Evolutionary conservation across 2,888 invertebrate genomes (phyloP).

Genomic region (Aphrophora alni): DNA sequence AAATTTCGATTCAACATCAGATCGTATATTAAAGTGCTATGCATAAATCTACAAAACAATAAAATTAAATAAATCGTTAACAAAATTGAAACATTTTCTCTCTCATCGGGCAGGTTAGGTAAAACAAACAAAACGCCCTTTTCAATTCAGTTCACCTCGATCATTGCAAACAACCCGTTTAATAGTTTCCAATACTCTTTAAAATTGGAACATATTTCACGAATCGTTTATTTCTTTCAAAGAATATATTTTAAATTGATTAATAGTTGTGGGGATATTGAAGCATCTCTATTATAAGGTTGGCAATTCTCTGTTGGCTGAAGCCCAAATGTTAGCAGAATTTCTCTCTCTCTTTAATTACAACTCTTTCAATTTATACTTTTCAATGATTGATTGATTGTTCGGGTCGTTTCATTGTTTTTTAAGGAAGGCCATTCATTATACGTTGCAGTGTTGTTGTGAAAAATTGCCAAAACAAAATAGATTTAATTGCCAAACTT

Average conservation of each 20-base stretch:
- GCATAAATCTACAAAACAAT: no score
- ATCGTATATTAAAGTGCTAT: no score
- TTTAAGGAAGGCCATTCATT: background rate
- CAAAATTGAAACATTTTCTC: no score
- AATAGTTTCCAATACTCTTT: background rate
- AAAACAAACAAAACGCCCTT: no score
- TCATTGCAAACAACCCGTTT: no score
- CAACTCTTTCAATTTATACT: slow-evolving; percentile 3
- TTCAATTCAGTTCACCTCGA: no score
- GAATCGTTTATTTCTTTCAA: background rate
- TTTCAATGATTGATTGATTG: slow-evolving; percentile 7
- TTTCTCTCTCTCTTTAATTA: background rate
- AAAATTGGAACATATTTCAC: background rate
- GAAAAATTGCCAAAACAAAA: background rate
- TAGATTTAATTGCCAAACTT: background rate
- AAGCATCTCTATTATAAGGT: background rate
- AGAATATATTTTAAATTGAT: background rate
- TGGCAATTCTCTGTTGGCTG: background rate
- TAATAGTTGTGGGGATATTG: background rate
- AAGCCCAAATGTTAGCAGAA: background rate
- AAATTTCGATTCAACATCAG: no score
- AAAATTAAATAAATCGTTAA: no score
- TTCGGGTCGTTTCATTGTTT: background rate
- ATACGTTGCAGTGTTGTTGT: background rate
- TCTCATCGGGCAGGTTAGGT: no score